Percentiles rank a stretch among this genome's conserved stretches.
These are phyloP conservation scores for Cavia porcellus DNA, from an alignment of 2,113 vertebrate genomes.

Conservation along the genomic window DNA sequence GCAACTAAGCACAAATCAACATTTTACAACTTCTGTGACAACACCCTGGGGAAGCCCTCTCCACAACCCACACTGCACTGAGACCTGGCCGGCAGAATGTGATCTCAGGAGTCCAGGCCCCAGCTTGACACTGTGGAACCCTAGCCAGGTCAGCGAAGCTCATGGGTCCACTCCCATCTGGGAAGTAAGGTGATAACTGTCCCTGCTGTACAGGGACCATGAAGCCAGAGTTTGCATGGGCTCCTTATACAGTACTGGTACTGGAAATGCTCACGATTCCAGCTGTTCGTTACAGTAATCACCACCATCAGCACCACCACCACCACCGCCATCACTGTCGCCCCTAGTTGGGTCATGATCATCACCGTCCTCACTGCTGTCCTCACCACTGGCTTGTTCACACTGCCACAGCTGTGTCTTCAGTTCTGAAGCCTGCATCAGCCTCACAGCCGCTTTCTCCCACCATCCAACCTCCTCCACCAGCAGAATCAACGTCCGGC, in stretches of 20 bases:
- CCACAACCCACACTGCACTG: neutral
- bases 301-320: neutral
- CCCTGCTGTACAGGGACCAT: neutral
- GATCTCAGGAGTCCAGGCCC: neutral
- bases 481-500: neutral
- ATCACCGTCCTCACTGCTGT: no score
- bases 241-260: neutral
- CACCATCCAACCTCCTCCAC: neutral
- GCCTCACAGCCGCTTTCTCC: neutral
- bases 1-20: neutral
- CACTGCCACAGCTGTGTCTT: neutral
- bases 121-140: neutral
- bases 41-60: neutral
- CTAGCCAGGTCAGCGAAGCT: neutral
- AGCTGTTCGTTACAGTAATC: accelerated
- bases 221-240: neutral
- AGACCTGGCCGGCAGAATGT: neutral
- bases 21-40: neutral
- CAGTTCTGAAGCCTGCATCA: accelerated
- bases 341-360: no score
- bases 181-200: neutral
- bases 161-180: no score
- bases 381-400: neutral
- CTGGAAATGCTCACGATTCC: neutral
- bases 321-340: neutral